Evolutionary conservation across 1,140 invertebrate species (phyloP), one percentile per base, ranked within the genome.

Genomic region (Procambarus virginalis): DNA sequence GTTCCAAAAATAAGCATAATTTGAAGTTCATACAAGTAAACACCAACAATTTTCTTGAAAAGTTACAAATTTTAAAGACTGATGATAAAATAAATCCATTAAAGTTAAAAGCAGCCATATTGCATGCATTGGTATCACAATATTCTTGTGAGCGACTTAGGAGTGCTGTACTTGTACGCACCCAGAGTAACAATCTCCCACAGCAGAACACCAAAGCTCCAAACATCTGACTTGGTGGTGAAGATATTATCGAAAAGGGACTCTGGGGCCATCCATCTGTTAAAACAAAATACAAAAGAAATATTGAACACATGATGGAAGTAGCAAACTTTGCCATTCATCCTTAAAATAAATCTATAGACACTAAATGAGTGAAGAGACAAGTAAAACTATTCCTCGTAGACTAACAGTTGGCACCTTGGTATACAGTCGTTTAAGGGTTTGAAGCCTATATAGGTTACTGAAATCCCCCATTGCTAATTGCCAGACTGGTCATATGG

Each of bases 161-260:
- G 51, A 55, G 51, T 58, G 2, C 55, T 58, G 55, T 22, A 48
- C 14, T 48, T 9, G 49, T 17, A 93, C 93, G 92, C 91, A 93
- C 94, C 94, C 14, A 98, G 94, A 0, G 97, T 98, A 0, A 98
- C 96, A n/a, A 98, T 94, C 92, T 94, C 94, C 94, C 94, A 94
- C 12, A 94, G n/a, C 8, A 94, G 91, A 9, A 94, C 92, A 73
- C 94, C 94, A 93, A 94, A 94, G 20, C 94, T 92, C 94, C 94
- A 94, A 12, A 94, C 93, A 90, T 95, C 94, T 70, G 93, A 93
- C 91, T 93, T 93, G 4, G 96, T 96, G 2, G 97, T 97, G 93
- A 98, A 99, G 92, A 98, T 96, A 93, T 98, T 97, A 93, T 98
- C 97, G 93, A 97, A 97, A 0, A 99, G 95, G 2, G 97, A 98